Evolutionary conservation across 2,113 vertebrate species (phyloP).

Genomic region (Gallinago media): DNA sequence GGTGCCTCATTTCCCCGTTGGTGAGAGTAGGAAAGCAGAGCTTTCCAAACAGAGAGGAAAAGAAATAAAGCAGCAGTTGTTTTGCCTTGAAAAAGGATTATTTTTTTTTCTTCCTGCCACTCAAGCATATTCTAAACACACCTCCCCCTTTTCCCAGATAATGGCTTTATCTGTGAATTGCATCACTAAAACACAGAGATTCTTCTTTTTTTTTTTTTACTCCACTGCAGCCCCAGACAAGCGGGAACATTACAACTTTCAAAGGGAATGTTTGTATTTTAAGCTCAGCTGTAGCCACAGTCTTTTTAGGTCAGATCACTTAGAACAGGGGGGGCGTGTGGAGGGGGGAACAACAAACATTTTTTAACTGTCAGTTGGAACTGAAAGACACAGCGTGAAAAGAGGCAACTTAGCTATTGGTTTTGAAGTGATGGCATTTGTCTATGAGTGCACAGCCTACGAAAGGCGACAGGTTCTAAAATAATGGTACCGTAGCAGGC

Average conservation of each 20-base stretch:
- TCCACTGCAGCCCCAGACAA: background rate
- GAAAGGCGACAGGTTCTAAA: slow-evolving; percentile 60
- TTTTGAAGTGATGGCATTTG: slow-evolving; percentile 65
- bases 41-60: background rate
- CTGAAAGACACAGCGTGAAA: slow-evolving; percentile 43
- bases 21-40: fast-evolving
- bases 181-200: background rate
- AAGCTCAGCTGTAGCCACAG: slow-evolving; percentile 2
- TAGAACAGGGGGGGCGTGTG: background rate
- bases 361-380: slow-evolving; percentile 49
- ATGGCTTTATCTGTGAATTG: background rate
- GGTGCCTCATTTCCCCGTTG: background rate
- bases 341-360: slow-evolving; percentile 11
- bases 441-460: slow-evolving; percentile 47
- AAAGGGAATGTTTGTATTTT: slow-evolving; percentile 40
- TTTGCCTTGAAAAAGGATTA: background rate
- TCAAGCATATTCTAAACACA: background rate
- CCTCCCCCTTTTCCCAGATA: background rate
- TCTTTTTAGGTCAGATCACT: slow-evolving; percentile 52
- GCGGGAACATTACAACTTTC: background rate
- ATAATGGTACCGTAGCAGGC: slow-evolving; percentile 52
- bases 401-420: slow-evolving; percentile 59
- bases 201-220: background rate
- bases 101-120: background rate
- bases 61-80: background rate